Conservation (phyloP, 2,888 invertebrate species). For the Apamea epomidion region DNA sequence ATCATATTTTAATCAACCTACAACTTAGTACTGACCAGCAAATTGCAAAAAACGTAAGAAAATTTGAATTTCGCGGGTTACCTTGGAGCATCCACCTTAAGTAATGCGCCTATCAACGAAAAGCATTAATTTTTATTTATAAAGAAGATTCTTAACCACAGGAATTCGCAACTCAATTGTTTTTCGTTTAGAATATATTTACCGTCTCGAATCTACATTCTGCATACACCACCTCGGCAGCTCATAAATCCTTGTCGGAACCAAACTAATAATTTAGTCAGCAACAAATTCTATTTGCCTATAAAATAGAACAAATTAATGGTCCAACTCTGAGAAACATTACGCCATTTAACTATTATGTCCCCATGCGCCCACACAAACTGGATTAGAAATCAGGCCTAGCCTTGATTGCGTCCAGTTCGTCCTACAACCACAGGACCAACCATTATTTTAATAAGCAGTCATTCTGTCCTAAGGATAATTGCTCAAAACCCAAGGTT, state of each 20-base stretch:
- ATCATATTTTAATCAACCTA: too few relatives aligned
- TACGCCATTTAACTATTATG: constrained; percentile 55
- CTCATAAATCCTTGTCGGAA: constrained; percentile 40
- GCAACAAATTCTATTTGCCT: constrained; percentile 43
- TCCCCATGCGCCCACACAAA: constrained; percentile 53
- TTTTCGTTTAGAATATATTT: constrained; percentile 21
- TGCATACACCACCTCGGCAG: constrained; percentile 3
- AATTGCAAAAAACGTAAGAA: too few relatives aligned
- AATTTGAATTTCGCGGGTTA: too few relatives aligned
- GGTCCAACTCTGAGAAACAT: constrained; percentile 46
- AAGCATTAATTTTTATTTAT: neutral
- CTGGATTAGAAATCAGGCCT: constrained; percentile 79
- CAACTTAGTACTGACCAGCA: too few relatives aligned
- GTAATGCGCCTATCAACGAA: neutral
- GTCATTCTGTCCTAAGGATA: constrained; percentile 82
- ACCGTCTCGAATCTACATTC: constrained; percentile 14
- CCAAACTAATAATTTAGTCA: constrained; percentile 51
- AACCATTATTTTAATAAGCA: constrained; percentile 86
- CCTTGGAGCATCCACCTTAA: too few relatives aligned
- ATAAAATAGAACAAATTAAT: constrained; percentile 53
- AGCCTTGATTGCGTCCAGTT: constrained; percentile 72
- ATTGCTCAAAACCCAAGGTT: constrained; percentile 70
- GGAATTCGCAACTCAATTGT: constrained; percentile 19
- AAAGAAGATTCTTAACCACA: neutral
- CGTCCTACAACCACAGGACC: constrained; percentile 67